Evolutionary conservation across 2,888 invertebrate genomes (phyloP).

Genomic region (Drosophila melanosoma): DNA sequence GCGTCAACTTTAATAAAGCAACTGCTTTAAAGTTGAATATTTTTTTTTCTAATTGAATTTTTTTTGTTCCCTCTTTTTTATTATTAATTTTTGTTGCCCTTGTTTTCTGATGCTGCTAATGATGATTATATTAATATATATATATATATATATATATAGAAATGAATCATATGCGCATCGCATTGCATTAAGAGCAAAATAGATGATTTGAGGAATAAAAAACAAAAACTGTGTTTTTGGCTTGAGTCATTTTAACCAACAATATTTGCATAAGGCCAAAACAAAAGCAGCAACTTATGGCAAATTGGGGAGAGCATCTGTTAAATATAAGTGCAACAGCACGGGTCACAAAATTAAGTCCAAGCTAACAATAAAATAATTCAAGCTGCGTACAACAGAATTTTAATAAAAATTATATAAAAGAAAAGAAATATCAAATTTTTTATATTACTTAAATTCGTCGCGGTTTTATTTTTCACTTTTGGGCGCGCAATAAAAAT

Average conservation of each 20-base stretch:
- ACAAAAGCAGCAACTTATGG: slow-evolving; percentile 2
- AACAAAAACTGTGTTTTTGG: background rate
- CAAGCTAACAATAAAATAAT: slow-evolving; percentile 53
- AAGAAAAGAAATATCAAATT: slow-evolving; percentile 30
- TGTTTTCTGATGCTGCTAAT: slow-evolving; percentile 51
- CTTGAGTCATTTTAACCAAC: background rate
- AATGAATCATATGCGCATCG: background rate
- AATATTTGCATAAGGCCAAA: slow-evolving; percentile 9
- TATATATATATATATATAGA: background rate
- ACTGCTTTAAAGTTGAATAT: slow-evolving; percentile 38
- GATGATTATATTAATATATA: slow-evolving; percentile 2
- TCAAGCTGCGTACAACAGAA: slow-evolving; percentile 29
- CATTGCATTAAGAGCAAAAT: background rate
- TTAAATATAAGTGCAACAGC: slow-evolving; percentile 52
- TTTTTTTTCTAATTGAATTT: slow-evolving; percentile 27
- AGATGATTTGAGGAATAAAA: background rate
- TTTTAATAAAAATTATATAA: slow-evolving; percentile 15
- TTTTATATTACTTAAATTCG: slow-evolving; percentile 21
- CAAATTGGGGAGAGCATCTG: slow-evolving; percentile 15
- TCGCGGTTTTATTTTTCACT: slow-evolving; percentile 11
- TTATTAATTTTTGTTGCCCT: slow-evolving; percentile 7
- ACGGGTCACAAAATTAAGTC: slow-evolving; percentile 47
- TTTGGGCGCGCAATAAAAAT: slow-evolving; percentile 37
- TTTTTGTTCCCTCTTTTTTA: background rate
- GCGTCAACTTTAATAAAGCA: slow-evolving; percentile 37